These are phyloP conservation scores for Oncorhynchus gorbuscha DNA, from an alignment of 2,113 vertebrate species.

Conservation along the genomic window DNA sequence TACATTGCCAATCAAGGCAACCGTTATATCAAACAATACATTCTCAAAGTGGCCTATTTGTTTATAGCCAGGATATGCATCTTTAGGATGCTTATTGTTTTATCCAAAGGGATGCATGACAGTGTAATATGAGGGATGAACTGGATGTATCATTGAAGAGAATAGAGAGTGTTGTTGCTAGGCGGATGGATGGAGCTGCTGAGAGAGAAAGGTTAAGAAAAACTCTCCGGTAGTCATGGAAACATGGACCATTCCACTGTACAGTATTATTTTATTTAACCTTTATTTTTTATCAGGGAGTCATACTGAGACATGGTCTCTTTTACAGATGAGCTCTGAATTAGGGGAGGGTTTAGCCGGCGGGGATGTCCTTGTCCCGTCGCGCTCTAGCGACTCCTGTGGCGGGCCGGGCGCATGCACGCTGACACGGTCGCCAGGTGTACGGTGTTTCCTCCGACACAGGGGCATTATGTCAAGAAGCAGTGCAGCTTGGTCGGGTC, in stretches of 20 bases:
- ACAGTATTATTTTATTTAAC: not conserved
- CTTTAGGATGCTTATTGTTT: not conserved
- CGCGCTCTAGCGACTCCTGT: too few relatives aligned
- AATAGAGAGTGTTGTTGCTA: not conserved
- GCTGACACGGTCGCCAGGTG: too few relatives aligned
- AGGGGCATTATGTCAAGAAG: too few relatives aligned
- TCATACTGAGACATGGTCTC: too few relatives aligned
- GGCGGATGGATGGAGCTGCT: not conserved
- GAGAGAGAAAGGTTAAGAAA: not conserved
- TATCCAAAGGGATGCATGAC: not conserved
- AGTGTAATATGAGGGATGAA: not conserved
- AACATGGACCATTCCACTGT: slow-evolving; percentile 16
- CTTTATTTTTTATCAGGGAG: too few relatives aligned
- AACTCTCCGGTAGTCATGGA: slow-evolving; percentile 38
- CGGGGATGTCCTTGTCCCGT: too few relatives aligned
- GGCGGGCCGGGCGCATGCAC: too few relatives aligned
- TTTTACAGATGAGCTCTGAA: too few relatives aligned
- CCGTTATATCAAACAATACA: not conserved
- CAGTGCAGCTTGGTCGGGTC: too few relatives aligned
- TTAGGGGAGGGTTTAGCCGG: too few relatives aligned
- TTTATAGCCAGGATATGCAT: not conserved
- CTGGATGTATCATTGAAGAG: not conserved
- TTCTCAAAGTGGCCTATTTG: not conserved
- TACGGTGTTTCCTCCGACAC: too few relatives aligned
- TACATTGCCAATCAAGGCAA: not conserved